Evolutionary conservation across 1,140 invertebrate genomes (phyloP), one percentile per base, ranked within the genome.

Genomic region (Coptotermes formosanus): DNA sequence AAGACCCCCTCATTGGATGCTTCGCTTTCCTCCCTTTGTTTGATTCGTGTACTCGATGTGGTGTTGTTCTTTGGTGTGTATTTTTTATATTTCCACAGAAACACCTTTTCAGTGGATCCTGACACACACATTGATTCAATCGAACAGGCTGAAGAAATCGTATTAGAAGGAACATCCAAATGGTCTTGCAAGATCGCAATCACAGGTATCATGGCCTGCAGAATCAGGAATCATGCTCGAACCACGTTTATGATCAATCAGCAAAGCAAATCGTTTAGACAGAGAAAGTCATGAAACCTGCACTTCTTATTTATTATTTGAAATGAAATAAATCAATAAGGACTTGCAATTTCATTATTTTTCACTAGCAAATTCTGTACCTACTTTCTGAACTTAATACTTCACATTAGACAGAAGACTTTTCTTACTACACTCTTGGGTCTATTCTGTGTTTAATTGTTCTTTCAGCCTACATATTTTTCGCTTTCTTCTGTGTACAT

Each of bases 181-280:
- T 99, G 98, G 98, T 99, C 98, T 92, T 99, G 98, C 94, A 99
- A 99, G 95, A 98, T 99, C 94, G 97, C 97, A 91, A 97, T 98
- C 91, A 98, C 97, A 97, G 97, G 97, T 98, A 94, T 69, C 64
- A 75, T 75, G 64, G 64, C 64, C 64, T 75, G 14, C 64, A 75
- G 64, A 75, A 25, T 30, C 64, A 75, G 64, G n/a, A 14, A 75
- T 75, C 64, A 75, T 75, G 64, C 64, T 75, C 3, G n/a, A 75
- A 75, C 64, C 64, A 75, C 64, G n/a, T 75, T n/a, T 75, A 2
- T 75, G n/a, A 75, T 30, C 64, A 75, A 75, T 11, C 25, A n/a
- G 25, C 25, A 75, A 75, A 75, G 64, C 64, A 75, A 75, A 75
- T 75, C n/a, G 25, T 30, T 75, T 25, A 75, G 64, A 75, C 64